Evolutionary conservation across 2,888 invertebrate species (phyloP), one percentile per base, ranked within the genome.

Genomic region (Acrobasis consociella): DNA sequence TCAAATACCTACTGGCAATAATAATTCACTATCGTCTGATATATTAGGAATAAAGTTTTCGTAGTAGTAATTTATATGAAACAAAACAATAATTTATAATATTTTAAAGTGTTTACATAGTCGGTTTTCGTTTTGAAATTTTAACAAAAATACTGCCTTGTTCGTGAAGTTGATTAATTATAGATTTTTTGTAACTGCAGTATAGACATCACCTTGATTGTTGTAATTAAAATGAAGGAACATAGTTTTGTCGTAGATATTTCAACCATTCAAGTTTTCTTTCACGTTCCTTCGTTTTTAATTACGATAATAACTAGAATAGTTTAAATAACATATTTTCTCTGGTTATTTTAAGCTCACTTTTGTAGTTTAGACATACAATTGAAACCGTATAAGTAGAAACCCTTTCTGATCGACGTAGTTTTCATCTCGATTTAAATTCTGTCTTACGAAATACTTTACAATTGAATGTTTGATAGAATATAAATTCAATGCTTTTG

Each of bases 91-190:
- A 71, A 66, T 67, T 71, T 68, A 59, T 69, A 68, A 52, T 60
- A 39, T 51, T 50, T 51, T 60, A 67, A 64, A 61, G 55, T 64
- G 61, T 64, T 67, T 66, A 70, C 64, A 72, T 69, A 69, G 69
- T 65, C 58, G 68, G 69, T 61, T 67, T 73, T 69, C 64, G 68
- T 73, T 78, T 75, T 66, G 67, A 71, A 42, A 72, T 69, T 67
- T 71, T 64, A 69, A 75, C 70, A 73, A 73, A 31, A 72, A 72
- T 73, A 82, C 82, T 83, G 83, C 82, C 82, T 83, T 83, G 83
- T 76, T 77, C 76, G 71, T 80, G 74, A 68, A 74, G 70, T 75
- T 76, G 75, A 75, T 73, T 77, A 68, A 70, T 71, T 70, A 68
- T 70, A 69, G 58, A 72, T 65, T 65, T 69, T 65, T 64, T 65